Conservation (phyloP, 1,140 invertebrate genomes). For the Cepaea nemoralis region DNA sequence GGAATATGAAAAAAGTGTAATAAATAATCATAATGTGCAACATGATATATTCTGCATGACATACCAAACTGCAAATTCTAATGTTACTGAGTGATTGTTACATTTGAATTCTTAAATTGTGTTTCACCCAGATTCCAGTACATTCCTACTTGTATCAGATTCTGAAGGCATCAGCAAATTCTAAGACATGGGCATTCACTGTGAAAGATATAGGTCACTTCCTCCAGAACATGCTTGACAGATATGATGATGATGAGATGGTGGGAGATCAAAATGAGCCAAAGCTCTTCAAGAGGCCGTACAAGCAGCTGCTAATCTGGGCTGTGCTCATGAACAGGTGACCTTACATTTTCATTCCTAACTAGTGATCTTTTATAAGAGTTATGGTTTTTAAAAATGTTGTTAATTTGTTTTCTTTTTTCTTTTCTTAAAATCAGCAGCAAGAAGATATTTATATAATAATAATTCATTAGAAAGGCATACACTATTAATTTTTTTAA, state of each 20-base stretch:
- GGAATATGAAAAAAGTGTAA: too few species aligned
- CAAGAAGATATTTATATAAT: too few species aligned
- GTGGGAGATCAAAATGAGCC: constrained; percentile 34
- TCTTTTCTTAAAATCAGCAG: too few species aligned
- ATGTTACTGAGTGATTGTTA: too few species aligned
- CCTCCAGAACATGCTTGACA: constrained; percentile 58
- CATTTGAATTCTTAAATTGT: constrained; percentile 1
- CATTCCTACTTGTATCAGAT: constrained; percentile 46
- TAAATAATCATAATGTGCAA: too few species aligned
- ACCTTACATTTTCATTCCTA: not conserved
- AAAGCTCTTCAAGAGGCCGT: constrained; percentile 60
- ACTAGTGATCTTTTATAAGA: too few species aligned
- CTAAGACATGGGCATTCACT: constrained; percentile 38
- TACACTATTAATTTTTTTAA: too few species aligned
- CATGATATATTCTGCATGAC: too few species aligned
- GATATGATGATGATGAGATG: constrained; percentile 48
- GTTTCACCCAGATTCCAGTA: constrained; percentile 45
- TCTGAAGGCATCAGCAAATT: constrained; percentile 29
- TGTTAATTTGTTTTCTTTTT: too few species aligned
- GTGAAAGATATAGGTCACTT: constrained; percentile 51
- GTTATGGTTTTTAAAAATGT: too few species aligned
- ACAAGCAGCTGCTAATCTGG: constrained; percentile 66
- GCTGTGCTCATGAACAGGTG: constrained; percentile 63
- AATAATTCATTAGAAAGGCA: too few species aligned
- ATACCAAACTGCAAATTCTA: too few species aligned